phyloP scores from a whole-genome alignment of 1,140 invertebrate species.

The Leptinotarsa undecemlineata region DNA sequence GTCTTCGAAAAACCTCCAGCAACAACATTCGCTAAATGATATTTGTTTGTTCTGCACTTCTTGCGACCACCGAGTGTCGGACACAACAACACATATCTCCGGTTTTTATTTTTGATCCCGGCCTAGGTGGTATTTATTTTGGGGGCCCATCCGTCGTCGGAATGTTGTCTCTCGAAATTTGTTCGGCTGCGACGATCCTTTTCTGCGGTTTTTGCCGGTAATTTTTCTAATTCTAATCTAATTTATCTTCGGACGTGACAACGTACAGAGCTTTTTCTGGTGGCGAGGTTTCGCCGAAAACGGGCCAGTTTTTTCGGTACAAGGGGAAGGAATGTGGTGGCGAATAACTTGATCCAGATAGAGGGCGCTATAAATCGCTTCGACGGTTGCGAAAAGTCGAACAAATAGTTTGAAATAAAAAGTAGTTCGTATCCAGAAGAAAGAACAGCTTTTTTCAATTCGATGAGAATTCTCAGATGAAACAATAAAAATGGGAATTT shows the following conservation, averaged over 20 bases:
- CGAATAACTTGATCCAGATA: background rate
- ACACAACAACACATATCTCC: slow-evolving; percentile 43
- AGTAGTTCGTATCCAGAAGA: no score
- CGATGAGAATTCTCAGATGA: no score
- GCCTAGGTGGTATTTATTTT: slow-evolving; percentile 33
- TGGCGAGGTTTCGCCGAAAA: background rate
- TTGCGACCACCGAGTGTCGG: slow-evolving; percentile 37
- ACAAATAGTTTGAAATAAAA: no score
- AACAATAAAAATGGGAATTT: no score
- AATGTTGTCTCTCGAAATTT: slow-evolving; percentile 33
- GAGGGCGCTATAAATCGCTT: background rate
- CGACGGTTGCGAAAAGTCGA: no score
- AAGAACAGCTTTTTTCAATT: no score
- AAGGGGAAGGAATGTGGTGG: background rate
- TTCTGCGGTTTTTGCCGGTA: slow-evolving; percentile 22
- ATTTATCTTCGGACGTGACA: slow-evolving; percentile 29
- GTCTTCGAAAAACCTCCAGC: slow-evolving; percentile 28
- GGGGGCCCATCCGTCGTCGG: slow-evolving; percentile 22
- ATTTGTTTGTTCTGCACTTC: slow-evolving; percentile 38
- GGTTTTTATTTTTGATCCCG: slow-evolving; percentile 32
- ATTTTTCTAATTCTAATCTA: slow-evolving; percentile 26
- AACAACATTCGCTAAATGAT: slow-evolving; percentile 39
- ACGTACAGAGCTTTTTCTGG: slow-evolving; percentile 11
- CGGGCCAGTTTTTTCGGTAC: background rate
- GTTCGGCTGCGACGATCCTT: slow-evolving; percentile 14